Percentiles rank a stretch among this genome's conserved stretches.
Conservation (phyloP, 2,888 invertebrate species). For the Sinelater perroti region DNA sequence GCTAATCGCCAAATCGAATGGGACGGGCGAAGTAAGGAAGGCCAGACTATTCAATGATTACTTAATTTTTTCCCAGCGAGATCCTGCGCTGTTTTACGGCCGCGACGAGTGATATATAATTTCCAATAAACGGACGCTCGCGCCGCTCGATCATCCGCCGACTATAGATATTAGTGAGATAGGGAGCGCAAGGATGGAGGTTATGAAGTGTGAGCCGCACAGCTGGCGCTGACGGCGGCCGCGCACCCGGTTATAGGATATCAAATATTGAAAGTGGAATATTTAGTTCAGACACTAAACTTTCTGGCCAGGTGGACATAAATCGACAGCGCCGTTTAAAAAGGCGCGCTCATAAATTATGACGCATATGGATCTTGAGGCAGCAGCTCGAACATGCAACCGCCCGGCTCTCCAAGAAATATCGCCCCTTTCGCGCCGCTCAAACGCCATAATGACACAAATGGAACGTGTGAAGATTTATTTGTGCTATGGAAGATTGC, state of each 20-base stretch:
- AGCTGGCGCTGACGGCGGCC: slow-evolving; percentile 59
- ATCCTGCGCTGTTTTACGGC: slow-evolving; percentile 39
- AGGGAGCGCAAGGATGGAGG: slow-evolving; percentile 47
- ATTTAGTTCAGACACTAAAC: slow-evolving; percentile 52
- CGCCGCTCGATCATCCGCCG: slow-evolving; percentile 45
- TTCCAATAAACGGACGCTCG: slow-evolving; percentile 46
- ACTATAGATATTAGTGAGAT: slow-evolving; percentile 49
- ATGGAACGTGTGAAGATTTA: slow-evolving; percentile 49
- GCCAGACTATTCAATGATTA: slow-evolving; percentile 41
- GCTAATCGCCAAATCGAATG: slow-evolving; percentile 44
- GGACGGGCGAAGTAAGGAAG: slow-evolving; percentile 40
- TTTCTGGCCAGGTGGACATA: slow-evolving; percentile 46
- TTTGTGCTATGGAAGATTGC: slow-evolving; percentile 45
- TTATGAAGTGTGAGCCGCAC: slow-evolving; percentile 61
- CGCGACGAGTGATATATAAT: slow-evolving; percentile 45
- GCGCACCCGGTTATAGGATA: slow-evolving; percentile 50
- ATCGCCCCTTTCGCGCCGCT: slow-evolving; percentile 36
- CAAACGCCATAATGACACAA: slow-evolving; percentile 41
- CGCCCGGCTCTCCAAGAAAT: slow-evolving; percentile 34
- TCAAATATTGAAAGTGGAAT: slow-evolving; percentile 59
- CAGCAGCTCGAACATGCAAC: slow-evolving; percentile 34
- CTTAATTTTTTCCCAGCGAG: slow-evolving; percentile 41
- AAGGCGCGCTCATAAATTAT: slow-evolving; percentile 37
- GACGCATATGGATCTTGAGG: slow-evolving; percentile 39
- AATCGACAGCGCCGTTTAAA: slow-evolving; percentile 44